Evolutionary conservation across 2,797 vertebrate species (phyloP).

Genomic region (Nothura maculosa): DNA sequence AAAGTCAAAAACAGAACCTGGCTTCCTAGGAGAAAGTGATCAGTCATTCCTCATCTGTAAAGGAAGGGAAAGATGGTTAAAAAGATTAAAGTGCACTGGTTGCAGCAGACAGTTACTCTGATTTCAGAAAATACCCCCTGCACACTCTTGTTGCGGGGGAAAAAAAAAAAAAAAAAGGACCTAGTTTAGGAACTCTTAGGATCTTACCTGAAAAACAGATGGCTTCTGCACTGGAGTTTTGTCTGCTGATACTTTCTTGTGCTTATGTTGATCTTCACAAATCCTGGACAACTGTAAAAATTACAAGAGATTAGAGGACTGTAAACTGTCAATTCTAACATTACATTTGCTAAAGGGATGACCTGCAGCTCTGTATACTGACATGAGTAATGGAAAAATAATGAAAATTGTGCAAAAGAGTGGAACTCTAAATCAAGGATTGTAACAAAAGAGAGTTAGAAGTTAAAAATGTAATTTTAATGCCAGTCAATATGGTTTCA

Average conservation of each 20-base stretch:
- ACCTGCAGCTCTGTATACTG: background rate
- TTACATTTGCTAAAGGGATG: background rate
- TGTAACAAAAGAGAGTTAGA: background rate
- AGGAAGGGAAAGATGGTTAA: background rate
- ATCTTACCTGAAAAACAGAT: background rate
- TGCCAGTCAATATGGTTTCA: background rate
- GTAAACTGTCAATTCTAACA: background rate
- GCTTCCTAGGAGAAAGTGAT: background rate
- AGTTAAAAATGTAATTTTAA: background rate
- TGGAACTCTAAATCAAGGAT: background rate
- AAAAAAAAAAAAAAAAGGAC: background rate
- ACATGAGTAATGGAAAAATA: background rate
- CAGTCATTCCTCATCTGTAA: background rate
- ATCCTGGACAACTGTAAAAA: background rate
- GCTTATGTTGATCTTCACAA: background rate
- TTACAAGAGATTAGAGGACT: background rate
- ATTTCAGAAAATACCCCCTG: background rate
- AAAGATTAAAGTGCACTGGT: background rate
- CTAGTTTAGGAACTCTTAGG: background rate
- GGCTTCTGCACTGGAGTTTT: background rate
- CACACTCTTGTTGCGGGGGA: background rate
- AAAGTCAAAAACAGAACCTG: background rate
- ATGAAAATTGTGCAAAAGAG: background rate
- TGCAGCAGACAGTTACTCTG: background rate
- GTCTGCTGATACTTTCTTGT: background rate